phyloP scores from a whole-genome alignment of 2,797 vertebrate species.

The Salmo trutta region DNA sequence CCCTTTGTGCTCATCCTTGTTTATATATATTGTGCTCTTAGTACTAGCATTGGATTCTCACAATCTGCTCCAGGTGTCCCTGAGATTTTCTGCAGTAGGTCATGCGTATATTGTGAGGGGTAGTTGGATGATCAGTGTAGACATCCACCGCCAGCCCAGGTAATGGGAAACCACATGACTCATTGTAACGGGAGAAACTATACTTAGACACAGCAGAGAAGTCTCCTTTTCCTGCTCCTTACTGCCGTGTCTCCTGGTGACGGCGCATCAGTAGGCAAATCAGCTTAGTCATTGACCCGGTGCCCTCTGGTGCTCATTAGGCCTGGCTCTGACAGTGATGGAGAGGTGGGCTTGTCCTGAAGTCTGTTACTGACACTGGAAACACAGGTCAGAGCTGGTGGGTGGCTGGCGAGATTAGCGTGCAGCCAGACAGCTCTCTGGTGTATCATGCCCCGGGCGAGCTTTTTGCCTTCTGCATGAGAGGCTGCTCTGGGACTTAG shows the following conservation, averaged over 20 bases:
- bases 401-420: slow-evolving; percentile 68
- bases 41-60: background rate
- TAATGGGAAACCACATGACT: background rate
- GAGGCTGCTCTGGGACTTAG: slow-evolving; percentile 13
- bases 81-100: slow-evolving; percentile 6
- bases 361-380: slow-evolving; percentile 74
- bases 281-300: slow-evolving; percentile 82
- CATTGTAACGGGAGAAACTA: background rate
- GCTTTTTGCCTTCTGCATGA: slow-evolving; percentile 43
- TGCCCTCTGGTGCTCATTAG: slow-evolving; percentile 81
- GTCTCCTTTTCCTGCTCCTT: slow-evolving; percentile 38
- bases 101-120: background rate
- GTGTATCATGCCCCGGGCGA: slow-evolving; percentile 56
- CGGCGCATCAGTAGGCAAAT: slow-evolving; percentile 86
- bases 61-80: slow-evolving; percentile 19
- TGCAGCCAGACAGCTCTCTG: slow-evolving; percentile 53
- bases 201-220: slow-evolving; percentile 13
- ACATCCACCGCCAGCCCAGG: slow-evolving; percentile 7
- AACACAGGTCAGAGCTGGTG: slow-evolving; percentile 81
- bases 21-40: background rate
- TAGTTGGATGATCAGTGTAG: slow-evolving; percentile 2
- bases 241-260: slow-evolving; percentile 47
- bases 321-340: slow-evolving; percentile 82
- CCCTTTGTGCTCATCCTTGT: background rate
- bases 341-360: slow-evolving; percentile 79